phyloP scores from a whole-genome alignment of 2,797 vertebrate species.

The Sebastes steindachneri region DNA sequence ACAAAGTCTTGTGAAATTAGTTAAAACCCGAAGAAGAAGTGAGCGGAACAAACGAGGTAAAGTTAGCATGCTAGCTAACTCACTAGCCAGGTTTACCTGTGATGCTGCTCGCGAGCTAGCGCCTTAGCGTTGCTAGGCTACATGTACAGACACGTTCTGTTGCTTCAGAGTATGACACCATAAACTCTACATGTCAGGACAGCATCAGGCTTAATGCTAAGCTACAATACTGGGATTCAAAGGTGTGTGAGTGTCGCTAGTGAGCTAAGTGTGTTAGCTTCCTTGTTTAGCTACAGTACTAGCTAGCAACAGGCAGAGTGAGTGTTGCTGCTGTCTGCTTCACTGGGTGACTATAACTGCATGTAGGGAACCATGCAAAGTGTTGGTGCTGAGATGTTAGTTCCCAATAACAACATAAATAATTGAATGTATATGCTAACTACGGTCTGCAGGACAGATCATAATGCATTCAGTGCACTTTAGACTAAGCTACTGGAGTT shows the following conservation, averaged over 20 bases:
- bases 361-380: rapidly evolving
- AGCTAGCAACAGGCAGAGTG: conserved; percentile 62
- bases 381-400: too few relatives aligned
- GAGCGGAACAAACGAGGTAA: conserved; percentile 77
- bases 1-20: background rate
- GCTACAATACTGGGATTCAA: background rate
- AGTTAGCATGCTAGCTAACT: conserved; percentile 69
- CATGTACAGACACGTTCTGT: background rate
- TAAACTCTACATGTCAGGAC: background rate
- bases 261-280: conserved; percentile 44
- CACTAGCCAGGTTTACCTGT: conserved; percentile 48
- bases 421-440: too few relatives aligned
- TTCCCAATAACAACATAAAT: background rate
- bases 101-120: conserved; percentile 32
- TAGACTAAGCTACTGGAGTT: too few relatives aligned
- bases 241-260: background rate
- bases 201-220: background rate
- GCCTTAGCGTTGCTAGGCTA: background rate
- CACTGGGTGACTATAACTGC: background rate
- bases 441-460: too few relatives aligned
- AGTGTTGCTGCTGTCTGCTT: background rate
- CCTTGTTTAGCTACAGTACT: conserved; percentile 42
- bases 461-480: too few relatives aligned
- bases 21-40: conserved; percentile 46
- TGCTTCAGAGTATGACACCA: background rate